A percentile compares a stretch with the other conserved stretches of the same genome.
Conservation (phyloP, 2,888 invertebrate genomes). For the Beris chalybata region DNA sequence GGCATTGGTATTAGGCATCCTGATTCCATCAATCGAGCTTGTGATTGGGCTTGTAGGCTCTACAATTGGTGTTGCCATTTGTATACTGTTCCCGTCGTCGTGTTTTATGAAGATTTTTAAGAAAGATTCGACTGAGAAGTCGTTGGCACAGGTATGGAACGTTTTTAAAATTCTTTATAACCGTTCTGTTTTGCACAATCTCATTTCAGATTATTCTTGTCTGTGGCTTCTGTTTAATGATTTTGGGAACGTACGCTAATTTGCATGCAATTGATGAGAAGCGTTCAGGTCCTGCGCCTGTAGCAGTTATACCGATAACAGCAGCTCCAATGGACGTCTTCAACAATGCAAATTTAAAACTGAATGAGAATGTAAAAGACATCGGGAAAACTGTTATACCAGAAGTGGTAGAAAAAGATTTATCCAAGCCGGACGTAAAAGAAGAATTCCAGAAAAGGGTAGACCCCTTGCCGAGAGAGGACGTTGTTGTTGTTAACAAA, state of each 20-base stretch:
- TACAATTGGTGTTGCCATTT: slow-evolving; percentile 91
- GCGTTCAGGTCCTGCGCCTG: slow-evolving; percentile 48
- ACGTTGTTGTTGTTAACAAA: not conserved
- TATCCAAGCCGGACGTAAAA: not conserved
- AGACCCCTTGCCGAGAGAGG: slow-evolving; percentile 23
- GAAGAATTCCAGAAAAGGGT: slow-evolving; percentile 9
- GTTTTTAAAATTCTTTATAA: slow-evolving; percentile 12
- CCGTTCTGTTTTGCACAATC: slow-evolving; percentile 34
- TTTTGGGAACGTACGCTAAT: slow-evolving; percentile 89
- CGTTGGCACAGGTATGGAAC: slow-evolving; percentile 72
- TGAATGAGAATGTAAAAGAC: not conserved
- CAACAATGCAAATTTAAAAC: not conserved
- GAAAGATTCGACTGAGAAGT: slow-evolving; percentile 80
- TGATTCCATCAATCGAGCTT: slow-evolving; percentile 92
- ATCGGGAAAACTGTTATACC: not conserved
- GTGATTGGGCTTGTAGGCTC: slow-evolving; percentile 93
- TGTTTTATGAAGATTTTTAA: slow-evolving; percentile 84
- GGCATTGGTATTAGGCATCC: slow-evolving; percentile 77
- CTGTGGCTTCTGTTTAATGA: slow-evolving; percentile 83
- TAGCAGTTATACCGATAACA: slow-evolving; percentile 3
- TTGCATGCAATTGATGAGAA: slow-evolving; percentile 71
- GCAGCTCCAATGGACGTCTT: not conserved
- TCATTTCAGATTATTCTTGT: slow-evolving; percentile 70
- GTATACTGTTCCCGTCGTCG: slow-evolving; percentile 88
- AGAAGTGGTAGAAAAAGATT: not conserved